Evolutionary conservation across 2,797 vertebrate species (phyloP).

Genomic region (Antennarius maculatus): DNA sequence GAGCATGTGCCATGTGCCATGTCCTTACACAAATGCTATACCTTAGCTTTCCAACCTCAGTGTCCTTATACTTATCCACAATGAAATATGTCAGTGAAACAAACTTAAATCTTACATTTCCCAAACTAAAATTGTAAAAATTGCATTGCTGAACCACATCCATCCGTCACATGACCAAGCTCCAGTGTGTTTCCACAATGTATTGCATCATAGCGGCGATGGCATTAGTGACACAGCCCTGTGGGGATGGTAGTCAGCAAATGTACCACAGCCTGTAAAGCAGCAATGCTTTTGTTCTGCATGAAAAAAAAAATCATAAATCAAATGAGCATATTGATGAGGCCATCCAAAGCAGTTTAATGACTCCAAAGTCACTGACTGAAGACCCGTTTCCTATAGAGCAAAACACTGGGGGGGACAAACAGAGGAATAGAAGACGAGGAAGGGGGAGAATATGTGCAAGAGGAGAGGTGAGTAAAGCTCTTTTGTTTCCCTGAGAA

Average conservation of each 20-base stretch:
- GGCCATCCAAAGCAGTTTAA: constrained; percentile 41
- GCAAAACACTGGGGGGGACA: constrained; percentile 43
- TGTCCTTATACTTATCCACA: constrained; percentile 4
- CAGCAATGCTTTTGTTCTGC: constrained; percentile 15
- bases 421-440: constrained; percentile 37
- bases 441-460: constrained; percentile 1
- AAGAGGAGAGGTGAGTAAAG: constrained; percentile 60
- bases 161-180: constrained; percentile 18
- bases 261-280: constrained; percentile 12
- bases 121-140: constrained; percentile 35
- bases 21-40: no score
- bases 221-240: constrained; percentile 24
- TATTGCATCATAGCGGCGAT: constrained; percentile 46
- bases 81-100: constrained; percentile 34
- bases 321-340: constrained; percentile 50
- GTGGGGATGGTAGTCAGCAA: constrained; percentile 11
- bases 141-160: constrained; percentile 12
- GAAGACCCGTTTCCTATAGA: constrained; percentile 55
- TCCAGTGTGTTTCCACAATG: constrained; percentile 35
- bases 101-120: constrained; percentile 25
- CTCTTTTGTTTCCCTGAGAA: constrained; percentile 68
- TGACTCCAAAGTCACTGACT: constrained; percentile 54
- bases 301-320: constrained; percentile 20
- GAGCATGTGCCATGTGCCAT: no score
- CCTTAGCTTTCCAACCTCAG: background rate